Evolutionary conservation across 2,888 invertebrate species (phyloP).

Genomic region (Romanomermis culicivorax): DNA sequence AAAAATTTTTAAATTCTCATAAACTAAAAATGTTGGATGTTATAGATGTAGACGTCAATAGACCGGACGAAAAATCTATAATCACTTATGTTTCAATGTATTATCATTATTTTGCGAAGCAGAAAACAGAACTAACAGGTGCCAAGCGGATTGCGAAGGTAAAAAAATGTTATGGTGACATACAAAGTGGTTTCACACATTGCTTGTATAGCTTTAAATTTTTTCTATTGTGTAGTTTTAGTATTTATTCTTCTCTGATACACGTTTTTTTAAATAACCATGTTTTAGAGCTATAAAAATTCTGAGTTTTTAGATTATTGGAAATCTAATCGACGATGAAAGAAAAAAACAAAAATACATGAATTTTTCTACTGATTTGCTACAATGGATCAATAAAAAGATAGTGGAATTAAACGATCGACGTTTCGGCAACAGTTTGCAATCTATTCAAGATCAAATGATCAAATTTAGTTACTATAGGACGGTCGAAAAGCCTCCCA

Average conservation of each 20-base stretch:
- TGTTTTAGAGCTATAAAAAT: too few relatives aligned
- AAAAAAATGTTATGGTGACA: too few relatives aligned
- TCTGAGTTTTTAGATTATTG: slow-evolving; percentile 54
- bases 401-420: slow-evolving; percentile 58
- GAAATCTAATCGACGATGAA: slow-evolving; percentile 83
- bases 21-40: background rate
- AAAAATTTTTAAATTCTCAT: background rate
- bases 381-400: slow-evolving; percentile 79
- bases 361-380: slow-evolving; percentile 53
- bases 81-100: slow-evolving; percentile 97
- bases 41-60: slow-evolving; percentile 66
- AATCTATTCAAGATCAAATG: slow-evolving; percentile 74
- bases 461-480: slow-evolving; percentile 78
- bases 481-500: slow-evolving; percentile 90
- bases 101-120: slow-evolving; percentile 94
- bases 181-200: background rate
- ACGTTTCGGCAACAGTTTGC: slow-evolving; percentile 74
- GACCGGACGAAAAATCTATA: slow-evolving; percentile 93
- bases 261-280: background rate
- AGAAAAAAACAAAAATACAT: slow-evolving; percentile 73
- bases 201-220: background rate
- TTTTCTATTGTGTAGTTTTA: background rate
- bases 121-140: slow-evolving; percentile 96
- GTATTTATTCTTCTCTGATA: too few relatives aligned
- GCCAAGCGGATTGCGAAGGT: slow-evolving; percentile 91